Base-by-base conservation (phyloP, 2,113 vertebrate genomes). In the Cyphomyrus discorhynchus region DNA sequence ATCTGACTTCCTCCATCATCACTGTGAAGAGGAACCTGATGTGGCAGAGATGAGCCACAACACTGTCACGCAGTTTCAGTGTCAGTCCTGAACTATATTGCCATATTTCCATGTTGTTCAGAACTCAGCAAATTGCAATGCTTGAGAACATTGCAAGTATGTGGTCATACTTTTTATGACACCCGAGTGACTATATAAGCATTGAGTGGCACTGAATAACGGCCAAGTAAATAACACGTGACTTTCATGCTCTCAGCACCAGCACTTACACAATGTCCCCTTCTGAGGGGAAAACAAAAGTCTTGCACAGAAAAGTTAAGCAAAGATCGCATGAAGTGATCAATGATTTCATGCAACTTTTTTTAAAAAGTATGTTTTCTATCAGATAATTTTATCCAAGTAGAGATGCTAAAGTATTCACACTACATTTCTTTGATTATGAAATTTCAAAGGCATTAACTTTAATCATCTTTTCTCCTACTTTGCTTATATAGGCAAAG, bases 1-100 rank as follows among this genome's bases (percentile, higher is more conserved):
- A 84, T 1, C 27, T 49, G 6, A 53, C 13, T 95, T 89, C 92
- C 95, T 89, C 93, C 93, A 91, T 90, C 93, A n/a, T 77, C 95
- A 86, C 94, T 95, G 70, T 95, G 15, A 89, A 84, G 9, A 0
- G 39, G 49, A 35, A 62, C 3, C 27, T 49, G 0, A 53, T 0
- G 17, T 87, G 50, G 35, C 9, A 53, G n/a, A 27, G 11, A 87
- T 27, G 86, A 52, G 13, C 86, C 49, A 31, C 56, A 88, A 56
- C 11, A 31, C 15, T 56, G 24, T 17, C 39, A 31, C 7, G 7
- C 85, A 39, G 74, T 87, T 87, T 53, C 45, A n/a, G 15, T 10
- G 21, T 52, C n/a, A 87, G 27, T 56, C 50, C n/a, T 87, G 50
- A 53, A 56, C n/a, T 39, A 10, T 35, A 46, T 21, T 86, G n/a